These are phyloP conservation scores for Pangasianodon gigas DNA, from an alignment of 2,113 vertebrate genomes.

Conservation along the genomic window DNA sequence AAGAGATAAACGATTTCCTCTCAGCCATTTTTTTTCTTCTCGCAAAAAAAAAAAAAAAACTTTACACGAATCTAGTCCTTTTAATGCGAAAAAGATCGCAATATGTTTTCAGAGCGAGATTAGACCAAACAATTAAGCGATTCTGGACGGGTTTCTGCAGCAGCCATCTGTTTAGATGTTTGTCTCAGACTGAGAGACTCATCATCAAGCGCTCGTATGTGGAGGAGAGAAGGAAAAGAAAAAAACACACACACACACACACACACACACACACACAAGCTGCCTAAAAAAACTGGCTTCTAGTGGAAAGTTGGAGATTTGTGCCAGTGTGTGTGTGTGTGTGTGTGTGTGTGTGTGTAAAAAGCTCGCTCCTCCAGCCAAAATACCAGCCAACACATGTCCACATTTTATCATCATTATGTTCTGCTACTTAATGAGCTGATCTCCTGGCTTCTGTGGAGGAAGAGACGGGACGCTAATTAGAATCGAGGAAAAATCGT, in stretches of 20 bases:
- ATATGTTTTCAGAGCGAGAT: constrained; percentile 70
- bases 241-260: not conserved
- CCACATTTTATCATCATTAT: constrained; percentile 66
- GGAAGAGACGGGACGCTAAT: constrained; percentile 55
- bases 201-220: constrained; percentile 60
- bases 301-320: constrained; percentile 52
- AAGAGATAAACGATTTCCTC: not conserved
- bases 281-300: constrained; percentile 47
- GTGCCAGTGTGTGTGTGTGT: constrained; percentile 42
- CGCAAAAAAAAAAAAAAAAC: not conserved
- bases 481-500: constrained; percentile 53
- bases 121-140: constrained; percentile 62
- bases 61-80: constrained; percentile 8
- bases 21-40: not conserved
- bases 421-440: constrained; percentile 65
- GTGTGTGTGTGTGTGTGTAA: not conserved
- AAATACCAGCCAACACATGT: constrained; percentile 60
- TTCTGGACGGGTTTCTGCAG: constrained; percentile 54
- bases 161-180: constrained; percentile 63
- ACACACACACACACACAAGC: not conserved
- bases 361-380: constrained; percentile 52
- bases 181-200: constrained; percentile 56
- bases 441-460: constrained; percentile 58
- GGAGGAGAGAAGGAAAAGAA: constrained; percentile 41
- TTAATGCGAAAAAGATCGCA: constrained; percentile 65